Conservation (phyloP, 2,888 invertebrate species). For the Leucophora obtusa region DNA sequence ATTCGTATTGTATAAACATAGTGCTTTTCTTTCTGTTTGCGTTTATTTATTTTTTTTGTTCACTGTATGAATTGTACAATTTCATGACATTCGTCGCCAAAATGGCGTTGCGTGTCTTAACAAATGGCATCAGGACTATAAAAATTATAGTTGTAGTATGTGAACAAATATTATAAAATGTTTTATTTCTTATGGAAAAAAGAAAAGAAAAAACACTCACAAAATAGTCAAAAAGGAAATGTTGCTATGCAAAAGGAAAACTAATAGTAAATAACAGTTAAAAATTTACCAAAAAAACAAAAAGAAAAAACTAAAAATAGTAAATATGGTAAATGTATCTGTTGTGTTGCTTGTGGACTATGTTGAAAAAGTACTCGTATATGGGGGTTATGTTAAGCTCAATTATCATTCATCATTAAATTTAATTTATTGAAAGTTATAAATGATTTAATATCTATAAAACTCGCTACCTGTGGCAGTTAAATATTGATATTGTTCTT, state of each 20-base stretch:
- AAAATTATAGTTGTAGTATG: conserved; percentile 51
- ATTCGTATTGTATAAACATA: neutral
- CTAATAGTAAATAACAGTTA: conserved; percentile 2
- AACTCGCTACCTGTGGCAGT: too few species aligned
- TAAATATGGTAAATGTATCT: too few species aligned
- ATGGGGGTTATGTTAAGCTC: too few species aligned
- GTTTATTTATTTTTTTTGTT: neutral
- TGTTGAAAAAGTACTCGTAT: too few species aligned
- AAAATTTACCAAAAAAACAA: neutral
- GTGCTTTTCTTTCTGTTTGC: neutral
- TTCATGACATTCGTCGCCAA: conserved; percentile 59
- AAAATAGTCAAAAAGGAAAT: conserved; percentile 13
- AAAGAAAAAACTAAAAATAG: neutral
- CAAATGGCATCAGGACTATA: conserved; percentile 58
- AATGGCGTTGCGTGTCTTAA: conserved; percentile 62
- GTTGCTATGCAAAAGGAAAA: conserved; percentile 24
- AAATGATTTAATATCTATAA: too few species aligned
- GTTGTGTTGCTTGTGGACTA: too few species aligned
- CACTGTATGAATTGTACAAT: conserved; percentile 33
- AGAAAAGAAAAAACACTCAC: neutral
- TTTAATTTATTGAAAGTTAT: too few species aligned
- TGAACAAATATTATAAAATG: conserved; percentile 8
- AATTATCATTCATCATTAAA: too few species aligned
- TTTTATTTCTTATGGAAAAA: conserved; percentile 13
- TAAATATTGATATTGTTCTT: too few species aligned